Base-by-base conservation (phyloP, 2,797 vertebrate species). In the Acrossocheilus wenchowensis region DNA sequence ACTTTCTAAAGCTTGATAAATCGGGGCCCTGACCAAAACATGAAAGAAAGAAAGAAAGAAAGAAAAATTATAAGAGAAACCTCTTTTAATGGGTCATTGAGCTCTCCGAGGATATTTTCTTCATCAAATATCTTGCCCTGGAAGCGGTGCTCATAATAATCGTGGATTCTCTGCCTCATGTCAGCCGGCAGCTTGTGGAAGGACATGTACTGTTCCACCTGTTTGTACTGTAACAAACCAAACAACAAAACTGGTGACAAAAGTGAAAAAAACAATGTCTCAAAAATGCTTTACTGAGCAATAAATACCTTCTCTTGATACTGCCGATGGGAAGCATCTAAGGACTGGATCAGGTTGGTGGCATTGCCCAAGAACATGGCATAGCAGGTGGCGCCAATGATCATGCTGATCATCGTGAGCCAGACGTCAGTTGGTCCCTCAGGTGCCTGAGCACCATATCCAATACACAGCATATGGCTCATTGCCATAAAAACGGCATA, bases 91-190 rank as follows among this genome's bases (percentile, higher is more conserved):
- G 98, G 98, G 90, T 98, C 98, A 0, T 96, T 99, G 89, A 99
- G 97, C 90, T 99, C 98, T 82, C 94, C 98, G 0, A 99, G 94
- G 92, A 99, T 91, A 78, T 68, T 91, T 2, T 90, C 90, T 52
- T 99, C 98, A 0, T 99, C 97, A 0, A 99, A 99, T 97, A 99
- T 99, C 95, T 99, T 99, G 89, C 98, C 98, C 91, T 99, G 98
- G 95, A 98, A 99, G 57, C 90, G 90, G 39, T 91, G 89, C 64
- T 91, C 90, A 5, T 91, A 91, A 77, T 91, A 91, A 52, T 91
- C 90, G 52, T 91, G 66, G 90, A 99, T 97, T 92, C 96, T 97
- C 93, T 99, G 98, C 6, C 98, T 96, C 83, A 98, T 96, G 78
- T 99, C 90, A 52, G 88, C 98, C 0, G 98, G 97, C 86, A 99